Percentiles rank a stretch among this genome's conserved stretches.
Conservation (phyloP, 2,888 invertebrate genomes). For the Drosophila kokeensis region DNA sequence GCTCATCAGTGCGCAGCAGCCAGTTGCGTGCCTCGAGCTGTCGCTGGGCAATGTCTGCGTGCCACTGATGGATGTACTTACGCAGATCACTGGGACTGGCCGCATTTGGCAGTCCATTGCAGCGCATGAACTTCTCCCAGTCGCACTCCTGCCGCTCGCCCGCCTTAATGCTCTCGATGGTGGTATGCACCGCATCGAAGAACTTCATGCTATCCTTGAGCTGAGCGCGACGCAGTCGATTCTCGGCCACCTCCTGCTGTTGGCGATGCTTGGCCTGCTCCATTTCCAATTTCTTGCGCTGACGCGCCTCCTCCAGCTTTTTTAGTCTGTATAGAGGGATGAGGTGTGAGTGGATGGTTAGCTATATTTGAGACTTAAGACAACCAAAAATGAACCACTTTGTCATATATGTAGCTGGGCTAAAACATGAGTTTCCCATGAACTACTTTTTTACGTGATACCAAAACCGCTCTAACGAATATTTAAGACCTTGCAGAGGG, state of each 20-base stretch:
- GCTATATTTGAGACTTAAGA: neutral
- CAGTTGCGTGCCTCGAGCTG: slow-evolving; percentile 82
- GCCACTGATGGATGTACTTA: slow-evolving; percentile 85
- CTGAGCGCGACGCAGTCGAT: slow-evolving; percentile 82
- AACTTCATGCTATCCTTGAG: slow-evolving; percentile 83
- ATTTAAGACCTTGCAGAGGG: neutral
- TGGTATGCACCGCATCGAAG: slow-evolving; percentile 76
- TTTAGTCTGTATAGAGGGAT: slow-evolving; percentile 70
- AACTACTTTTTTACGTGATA: neutral
- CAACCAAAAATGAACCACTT: neutral
- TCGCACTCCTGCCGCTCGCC: slow-evolving; percentile 79
- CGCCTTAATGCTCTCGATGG: slow-evolving; percentile 80
- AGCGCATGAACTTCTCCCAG: slow-evolving; percentile 85
- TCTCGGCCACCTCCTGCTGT: slow-evolving; percentile 84
- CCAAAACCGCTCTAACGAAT: neutral
- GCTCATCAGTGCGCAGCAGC: slow-evolving; percentile 84
- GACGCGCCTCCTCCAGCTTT: slow-evolving; percentile 84
- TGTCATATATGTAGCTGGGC: neutral
- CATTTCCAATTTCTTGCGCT: slow-evolving; percentile 83
- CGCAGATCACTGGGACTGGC: slow-evolving; percentile 84
- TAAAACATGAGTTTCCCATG: neutral
- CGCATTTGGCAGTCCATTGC: slow-evolving; percentile 84
- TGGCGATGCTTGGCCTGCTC: slow-evolving; percentile 84
- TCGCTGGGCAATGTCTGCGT: slow-evolving; percentile 71
- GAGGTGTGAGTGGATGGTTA: neutral